Evolutionary conservation across 2,888 invertebrate genomes (phyloP).

Genomic region (Conops quadrifasciatus): DNA sequence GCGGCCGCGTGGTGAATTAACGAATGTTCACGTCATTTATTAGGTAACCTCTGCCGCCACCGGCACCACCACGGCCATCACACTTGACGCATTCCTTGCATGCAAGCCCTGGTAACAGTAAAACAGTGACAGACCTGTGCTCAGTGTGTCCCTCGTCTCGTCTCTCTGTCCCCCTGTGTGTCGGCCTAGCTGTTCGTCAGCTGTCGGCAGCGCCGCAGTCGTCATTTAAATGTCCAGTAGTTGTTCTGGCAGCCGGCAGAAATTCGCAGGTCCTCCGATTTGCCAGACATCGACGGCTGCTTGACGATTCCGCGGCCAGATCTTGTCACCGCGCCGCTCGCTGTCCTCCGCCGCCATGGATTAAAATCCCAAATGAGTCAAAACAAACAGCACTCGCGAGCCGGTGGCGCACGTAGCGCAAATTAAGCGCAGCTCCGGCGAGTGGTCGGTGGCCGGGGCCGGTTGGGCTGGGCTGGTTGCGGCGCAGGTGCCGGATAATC

Average conservation of each 20-base stretch:
- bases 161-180: too few species aligned
- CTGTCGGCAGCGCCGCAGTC: background rate
- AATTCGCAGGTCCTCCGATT: constrained; percentile 27
- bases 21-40: too few species aligned
- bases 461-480: background rate
- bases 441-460: background rate
- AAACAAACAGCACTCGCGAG: constrained; percentile 10
- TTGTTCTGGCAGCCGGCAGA: too few species aligned
- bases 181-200: too few species aligned
- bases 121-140: too few species aligned
- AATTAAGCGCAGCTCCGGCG: constrained; percentile 20
- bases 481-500: too few species aligned
- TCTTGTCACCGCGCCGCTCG: background rate
- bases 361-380: background rate
- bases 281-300: background rate
- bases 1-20: background rate
- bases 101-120: too few species aligned
- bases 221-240: too few species aligned
- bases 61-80: too few species aligned
- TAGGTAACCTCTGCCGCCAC: too few species aligned
- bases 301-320: background rate
- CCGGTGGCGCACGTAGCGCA: constrained; percentile 22
- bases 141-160: too few species aligned
- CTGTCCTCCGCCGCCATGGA: background rate
- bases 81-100: too few species aligned